Evolutionary conservation across 1,140 invertebrate genomes (phyloP).

Genomic region (Centruroides sculpturatus): DNA sequence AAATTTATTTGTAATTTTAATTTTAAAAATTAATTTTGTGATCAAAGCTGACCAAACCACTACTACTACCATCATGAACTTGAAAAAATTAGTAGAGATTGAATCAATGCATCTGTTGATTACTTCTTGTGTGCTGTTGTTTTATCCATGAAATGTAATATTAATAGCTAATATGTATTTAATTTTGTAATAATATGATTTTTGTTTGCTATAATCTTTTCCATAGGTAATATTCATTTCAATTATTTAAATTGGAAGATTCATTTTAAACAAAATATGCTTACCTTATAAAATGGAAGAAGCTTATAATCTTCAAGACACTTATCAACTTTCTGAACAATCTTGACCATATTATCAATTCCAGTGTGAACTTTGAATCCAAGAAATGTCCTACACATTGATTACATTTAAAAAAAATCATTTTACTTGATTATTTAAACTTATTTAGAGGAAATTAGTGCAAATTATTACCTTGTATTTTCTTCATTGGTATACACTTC

Average conservation of each 20-base stretch:
- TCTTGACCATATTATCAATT: slow-evolving; percentile 33
- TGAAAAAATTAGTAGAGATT: no score
- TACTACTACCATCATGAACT: no score
- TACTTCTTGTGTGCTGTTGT: no score
- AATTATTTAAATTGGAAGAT: background rate
- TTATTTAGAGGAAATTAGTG: background rate
- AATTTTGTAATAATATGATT: no score
- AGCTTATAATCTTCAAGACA: slow-evolving; percentile 49
- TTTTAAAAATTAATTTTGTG: no score
- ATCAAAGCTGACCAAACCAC: no score
- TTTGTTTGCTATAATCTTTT: background rate
- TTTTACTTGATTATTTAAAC: background rate
- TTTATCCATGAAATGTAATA: no score
- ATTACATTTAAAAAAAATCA: background rate
- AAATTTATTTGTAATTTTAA: no score
- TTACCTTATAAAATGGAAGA: slow-evolving; percentile 46
- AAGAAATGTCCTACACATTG: slow-evolving; percentile 47
- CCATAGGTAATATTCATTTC: background rate
- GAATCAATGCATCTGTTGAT: no score
- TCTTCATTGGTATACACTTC: slow-evolving; percentile 57
- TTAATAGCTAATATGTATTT: no score
- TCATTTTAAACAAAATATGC: slow-evolving; percentile 2
- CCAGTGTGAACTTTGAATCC: slow-evolving; percentile 39
- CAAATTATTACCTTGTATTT: slow-evolving; percentile 28
- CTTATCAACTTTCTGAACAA: slow-evolving; percentile 40